Evolutionary conservation across 2,113 vertebrate species (phyloP).

Genomic region (Neoarius graeffei): DNA sequence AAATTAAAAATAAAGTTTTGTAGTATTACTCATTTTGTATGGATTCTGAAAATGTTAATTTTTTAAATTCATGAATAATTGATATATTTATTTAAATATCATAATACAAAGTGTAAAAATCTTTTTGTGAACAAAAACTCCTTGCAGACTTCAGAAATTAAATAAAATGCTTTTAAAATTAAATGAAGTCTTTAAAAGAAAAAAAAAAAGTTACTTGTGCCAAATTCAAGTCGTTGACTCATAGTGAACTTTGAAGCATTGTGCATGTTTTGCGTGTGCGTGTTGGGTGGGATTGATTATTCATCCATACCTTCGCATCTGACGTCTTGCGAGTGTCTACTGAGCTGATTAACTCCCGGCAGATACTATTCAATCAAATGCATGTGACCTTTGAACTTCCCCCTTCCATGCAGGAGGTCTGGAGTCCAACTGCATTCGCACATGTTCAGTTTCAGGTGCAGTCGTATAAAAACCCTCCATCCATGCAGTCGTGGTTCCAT

Average conservation of each 20-base stretch:
- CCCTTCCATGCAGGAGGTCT: conserved; percentile 53
- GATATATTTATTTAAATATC: neutral
- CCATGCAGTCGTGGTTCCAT: conserved; percentile 20
- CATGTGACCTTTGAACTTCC: conserved; percentile 53
- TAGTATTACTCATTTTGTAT: neutral
- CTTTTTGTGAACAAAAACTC: neutral
- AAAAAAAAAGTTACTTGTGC: neutral
- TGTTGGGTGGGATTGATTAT: neutral
- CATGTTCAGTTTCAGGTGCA: neutral
- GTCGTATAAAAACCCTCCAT: conserved; percentile 54
- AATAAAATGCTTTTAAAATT: neutral
- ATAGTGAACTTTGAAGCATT: neutral
- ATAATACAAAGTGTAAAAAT: neutral
- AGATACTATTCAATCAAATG: neutral
- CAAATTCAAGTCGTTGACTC: neutral
- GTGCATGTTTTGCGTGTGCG: neutral
- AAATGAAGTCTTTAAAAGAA: neutral
- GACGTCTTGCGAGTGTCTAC: neutral
- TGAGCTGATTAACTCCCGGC: conserved; percentile 17
- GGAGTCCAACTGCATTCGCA: conserved; percentile 55
- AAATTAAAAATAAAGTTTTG: neutral
- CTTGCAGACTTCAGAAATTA: neutral
- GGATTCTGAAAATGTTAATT: neutral
- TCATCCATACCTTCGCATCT: neutral
- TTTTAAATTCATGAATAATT: too few relatives aligned